phyloP scores from a whole-genome alignment of 2,113 vertebrate species.

The Gavialis gangeticus region DNA sequence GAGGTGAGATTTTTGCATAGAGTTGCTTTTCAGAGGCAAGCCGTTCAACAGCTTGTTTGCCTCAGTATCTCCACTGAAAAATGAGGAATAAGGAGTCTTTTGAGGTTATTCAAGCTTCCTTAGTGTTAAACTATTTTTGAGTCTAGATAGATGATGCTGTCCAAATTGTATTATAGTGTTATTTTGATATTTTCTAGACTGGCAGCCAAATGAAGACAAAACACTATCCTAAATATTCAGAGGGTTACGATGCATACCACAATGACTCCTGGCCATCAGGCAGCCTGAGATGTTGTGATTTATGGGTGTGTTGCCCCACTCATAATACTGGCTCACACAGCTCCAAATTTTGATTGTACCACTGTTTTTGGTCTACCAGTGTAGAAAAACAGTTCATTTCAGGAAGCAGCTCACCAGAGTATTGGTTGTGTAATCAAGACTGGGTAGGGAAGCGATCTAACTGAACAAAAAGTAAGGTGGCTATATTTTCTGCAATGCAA shows the following conservation, averaged over 20 bases:
- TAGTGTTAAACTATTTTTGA: not conserved
- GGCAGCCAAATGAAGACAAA: accelerated
- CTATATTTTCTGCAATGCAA: not conserved
- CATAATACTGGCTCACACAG: accelerated
- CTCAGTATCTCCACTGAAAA: accelerated
- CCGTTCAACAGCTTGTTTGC: not conserved
- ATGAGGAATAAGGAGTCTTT: accelerated
- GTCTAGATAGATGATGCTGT: not conserved
- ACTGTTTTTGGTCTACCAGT: not conserved
- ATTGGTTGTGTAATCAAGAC: not conserved
- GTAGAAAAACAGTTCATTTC: accelerated
- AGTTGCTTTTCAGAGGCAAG: not conserved
- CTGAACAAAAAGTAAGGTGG: accelerated
- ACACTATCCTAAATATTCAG: accelerated
- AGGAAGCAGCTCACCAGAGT: not conserved
- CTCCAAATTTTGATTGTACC: not conserved
- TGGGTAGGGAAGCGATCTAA: not conserved
- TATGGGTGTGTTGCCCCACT: not conserved
- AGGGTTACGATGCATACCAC: not conserved
- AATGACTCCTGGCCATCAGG: not conserved
- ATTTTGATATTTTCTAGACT: not conserved
- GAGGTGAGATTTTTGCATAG: slow-evolving; percentile 1
- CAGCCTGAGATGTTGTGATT: not conserved
- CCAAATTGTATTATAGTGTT: not conserved
- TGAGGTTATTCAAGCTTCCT: not conserved